Percentiles rank a stretch among this genome's conserved stretches.
These are phyloP conservation scores for Mnemiopsis leidyi DNA, from an alignment of 37 sponge, comb jelly and placozoan genomes.

Conservation along the genomic window DNA sequence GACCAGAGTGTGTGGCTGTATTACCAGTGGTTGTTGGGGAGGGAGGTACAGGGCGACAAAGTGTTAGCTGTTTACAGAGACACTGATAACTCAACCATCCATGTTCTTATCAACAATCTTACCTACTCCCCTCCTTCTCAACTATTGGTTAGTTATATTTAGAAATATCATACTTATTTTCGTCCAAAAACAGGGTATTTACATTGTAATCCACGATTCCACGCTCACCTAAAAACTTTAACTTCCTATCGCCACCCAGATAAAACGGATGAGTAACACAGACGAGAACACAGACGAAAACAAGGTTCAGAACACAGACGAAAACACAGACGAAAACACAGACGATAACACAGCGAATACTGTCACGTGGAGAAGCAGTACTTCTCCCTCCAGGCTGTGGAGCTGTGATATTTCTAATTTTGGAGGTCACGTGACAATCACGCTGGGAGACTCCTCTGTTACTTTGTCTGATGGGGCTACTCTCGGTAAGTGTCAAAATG, in stretches of 20 bases:
- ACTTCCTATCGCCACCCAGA: neutral
- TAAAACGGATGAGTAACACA: too few relatives aligned
- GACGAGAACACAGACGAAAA: too few relatives aligned
- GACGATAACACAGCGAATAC: neutral
- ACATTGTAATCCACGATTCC: too few relatives aligned
- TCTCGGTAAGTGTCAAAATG: neutral
- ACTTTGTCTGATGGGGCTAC: neutral
- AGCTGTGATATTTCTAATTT: neutral
- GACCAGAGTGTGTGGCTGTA: constrained; percentile 53
- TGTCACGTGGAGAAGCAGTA: neutral
- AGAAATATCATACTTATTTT: too few relatives aligned
- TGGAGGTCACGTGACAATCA: neutral
- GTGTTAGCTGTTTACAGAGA: neutral
- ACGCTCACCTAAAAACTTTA: neutral
- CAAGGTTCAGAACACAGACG: neutral
- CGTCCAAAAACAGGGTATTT: too few relatives aligned
- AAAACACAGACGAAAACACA: neutral
- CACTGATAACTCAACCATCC: neutral
- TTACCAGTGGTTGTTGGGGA: constrained; percentile 29
- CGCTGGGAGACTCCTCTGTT: neutral
- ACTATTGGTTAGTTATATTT: too few relatives aligned
- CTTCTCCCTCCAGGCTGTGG: neutral
- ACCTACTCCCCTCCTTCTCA: neutral
- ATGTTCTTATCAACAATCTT: constrained; percentile 2
- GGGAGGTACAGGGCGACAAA: neutral